Evolutionary conservation across 2,113 vertebrate genomes (phyloP), one percentile per base, ranked within the genome.

Genomic region (Nothoprocta pentlandii): DNA sequence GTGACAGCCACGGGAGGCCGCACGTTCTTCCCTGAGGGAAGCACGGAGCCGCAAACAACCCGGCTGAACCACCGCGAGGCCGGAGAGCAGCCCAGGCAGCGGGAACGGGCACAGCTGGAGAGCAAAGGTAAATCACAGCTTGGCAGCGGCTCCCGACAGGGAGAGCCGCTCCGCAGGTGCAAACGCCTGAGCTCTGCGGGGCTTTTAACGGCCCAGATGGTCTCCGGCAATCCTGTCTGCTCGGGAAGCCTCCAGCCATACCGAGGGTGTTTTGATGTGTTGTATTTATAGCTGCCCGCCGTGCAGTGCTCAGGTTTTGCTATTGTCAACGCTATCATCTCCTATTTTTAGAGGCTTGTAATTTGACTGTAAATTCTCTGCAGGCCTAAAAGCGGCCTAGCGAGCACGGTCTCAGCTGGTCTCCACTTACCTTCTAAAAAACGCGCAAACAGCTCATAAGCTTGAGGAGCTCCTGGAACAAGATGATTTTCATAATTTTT

Each of bases 161-260:
- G 87, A 28, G 79, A 78, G 54, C 39, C 9, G 21, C 56, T 67
- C 28, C 70, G 16, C 10, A 82, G 51, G 36, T 53, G 39, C 28
- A n/a, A 70, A 59, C 0, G 0, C 62, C 63, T 10, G 16, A 0
- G 0, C 41, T 3, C 51, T 68, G 47, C 16, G 70, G 63, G 30
- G 14, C 63, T 92, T 87, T 47, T 62, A 83, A 42, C 42, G 85
- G 64, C 64, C 62, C 64, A 6, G n/a, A 26, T 44, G n/a, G 14
- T 82, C 78, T 54, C 74, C 70, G 67, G 39, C 9, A 21, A 41
- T 62, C 75, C 32, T 51, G 44, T 67, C 66, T 89, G 49, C 39
- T 30, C 51, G 67, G 58, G 46, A 80, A 54, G 6, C 2, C 64
- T 93, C 42, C 87, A 92, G 69, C 63, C 63, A 13, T 74, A 64